phyloP scores from a whole-genome alignment of 2,888 invertebrate species.

The Schizaphis graminum region DNA sequence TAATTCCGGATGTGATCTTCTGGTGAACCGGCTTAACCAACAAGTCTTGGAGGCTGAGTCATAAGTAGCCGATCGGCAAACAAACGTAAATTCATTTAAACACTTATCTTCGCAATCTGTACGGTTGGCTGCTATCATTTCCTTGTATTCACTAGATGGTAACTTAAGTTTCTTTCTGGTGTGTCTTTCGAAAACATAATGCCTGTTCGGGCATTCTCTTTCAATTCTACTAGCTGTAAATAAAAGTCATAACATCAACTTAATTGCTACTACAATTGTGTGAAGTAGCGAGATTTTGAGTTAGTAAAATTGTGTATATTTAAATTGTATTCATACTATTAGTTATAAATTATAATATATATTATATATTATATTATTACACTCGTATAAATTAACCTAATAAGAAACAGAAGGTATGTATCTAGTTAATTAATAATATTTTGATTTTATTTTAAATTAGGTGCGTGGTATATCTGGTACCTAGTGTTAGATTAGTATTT shows the following conservation, averaged over 20 bases:
- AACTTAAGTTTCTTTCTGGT: slow-evolving; percentile 87
- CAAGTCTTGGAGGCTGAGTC: slow-evolving; percentile 85
- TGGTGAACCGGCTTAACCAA: slow-evolving; percentile 84
- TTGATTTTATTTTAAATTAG: too few species aligned
- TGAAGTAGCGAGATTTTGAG: not conserved
- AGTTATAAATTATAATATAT: not conserved
- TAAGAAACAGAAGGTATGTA: too few species aligned
- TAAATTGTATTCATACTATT: not conserved
- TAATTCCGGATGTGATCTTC: slow-evolving; percentile 87
- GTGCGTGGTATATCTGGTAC: too few species aligned
- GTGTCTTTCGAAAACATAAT: slow-evolving; percentile 90
- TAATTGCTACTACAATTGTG: not conserved
- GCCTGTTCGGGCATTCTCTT: slow-evolving; percentile 88
- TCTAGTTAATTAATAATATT: too few species aligned
- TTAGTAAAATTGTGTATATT: not conserved
- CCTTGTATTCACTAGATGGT: slow-evolving; percentile 85
- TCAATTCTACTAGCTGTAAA: slow-evolving; percentile 84
- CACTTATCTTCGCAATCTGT: slow-evolving; percentile 93
- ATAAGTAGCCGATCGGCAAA: slow-evolving; percentile 89
- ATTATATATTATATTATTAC: too few species aligned
- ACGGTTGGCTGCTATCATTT: slow-evolving; percentile 86
- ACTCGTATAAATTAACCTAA: not conserved
- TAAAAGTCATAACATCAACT: not conserved
- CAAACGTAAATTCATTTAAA: slow-evolving; percentile 88
- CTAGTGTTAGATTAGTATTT: too few species aligned